These are phyloP conservation scores for Ptiloglossa arizonensis DNA, from an alignment of 1,140 invertebrate genomes.

Conservation along the genomic window DNA sequence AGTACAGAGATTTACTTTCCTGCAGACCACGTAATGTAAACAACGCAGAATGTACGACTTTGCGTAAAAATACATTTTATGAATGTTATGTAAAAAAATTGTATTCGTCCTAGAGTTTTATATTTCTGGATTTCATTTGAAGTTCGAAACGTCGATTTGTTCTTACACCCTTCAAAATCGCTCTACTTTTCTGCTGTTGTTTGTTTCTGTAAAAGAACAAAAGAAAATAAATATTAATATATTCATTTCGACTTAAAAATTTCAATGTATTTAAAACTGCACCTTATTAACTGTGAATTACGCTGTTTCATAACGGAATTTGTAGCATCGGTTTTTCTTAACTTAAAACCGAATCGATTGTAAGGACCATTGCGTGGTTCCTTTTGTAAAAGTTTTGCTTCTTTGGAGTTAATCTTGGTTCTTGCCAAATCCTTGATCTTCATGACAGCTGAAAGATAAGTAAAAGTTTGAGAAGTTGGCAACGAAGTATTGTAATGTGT, in stretches of 20 bases:
- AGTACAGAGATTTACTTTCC: too few species aligned
- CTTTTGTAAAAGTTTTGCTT: conserved; percentile 15
- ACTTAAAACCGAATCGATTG: conserved; percentile 80
- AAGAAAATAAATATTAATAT: conserved; percentile 1
- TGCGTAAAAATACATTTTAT: not conserved
- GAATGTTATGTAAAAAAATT: not conserved
- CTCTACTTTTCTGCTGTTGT: conserved; percentile 77
- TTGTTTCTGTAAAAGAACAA: conserved; percentile 65
- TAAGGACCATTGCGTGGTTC: conserved; percentile 61
- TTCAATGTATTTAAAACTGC: not conserved
- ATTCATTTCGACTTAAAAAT: not conserved
- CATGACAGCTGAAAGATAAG: not conserved
- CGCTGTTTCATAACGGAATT: conserved; percentile 56
- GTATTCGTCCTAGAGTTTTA: conserved; percentile 36
- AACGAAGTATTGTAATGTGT: not conserved
- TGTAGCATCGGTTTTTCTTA: conserved; percentile 68
- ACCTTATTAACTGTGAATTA: not conserved
- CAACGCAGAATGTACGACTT: not conserved
- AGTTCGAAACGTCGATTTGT: conserved; percentile 86
- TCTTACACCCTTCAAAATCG: conserved; percentile 83
- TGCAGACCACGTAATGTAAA: not conserved
- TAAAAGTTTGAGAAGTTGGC: not conserved
- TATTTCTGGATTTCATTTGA: conserved; percentile 83
- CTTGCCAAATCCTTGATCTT: not conserved
- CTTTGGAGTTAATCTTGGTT: not conserved